A percentile compares a stretch with the other conserved stretches of the same genome.
These are phyloP conservation scores for Cephus cinctus DNA, from an alignment of 1,140 invertebrate species.

Conservation along the genomic window DNA sequence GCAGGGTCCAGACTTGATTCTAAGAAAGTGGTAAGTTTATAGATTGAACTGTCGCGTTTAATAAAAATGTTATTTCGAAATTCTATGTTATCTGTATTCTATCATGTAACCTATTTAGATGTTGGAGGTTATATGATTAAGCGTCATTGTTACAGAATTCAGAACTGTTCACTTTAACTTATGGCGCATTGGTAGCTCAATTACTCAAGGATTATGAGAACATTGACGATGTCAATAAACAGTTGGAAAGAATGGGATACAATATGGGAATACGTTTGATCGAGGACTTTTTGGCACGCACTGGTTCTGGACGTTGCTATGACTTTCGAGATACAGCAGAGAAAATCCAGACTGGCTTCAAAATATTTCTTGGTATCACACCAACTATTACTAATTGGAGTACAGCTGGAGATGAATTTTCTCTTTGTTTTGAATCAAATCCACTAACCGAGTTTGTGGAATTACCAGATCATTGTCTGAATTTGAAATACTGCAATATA, in stretches of 20 bases:
- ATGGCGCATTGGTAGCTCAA: conserved; percentile 95
- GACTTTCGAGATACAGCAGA: conserved; percentile 97
- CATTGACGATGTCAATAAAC: conserved; percentile 94
- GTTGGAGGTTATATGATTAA: background rate
- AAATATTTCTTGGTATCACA: conserved; percentile 89
- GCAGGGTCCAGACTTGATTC: conserved; percentile 61
- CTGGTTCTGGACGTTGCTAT: conserved; percentile 84
- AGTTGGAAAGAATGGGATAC: conserved; percentile 91
- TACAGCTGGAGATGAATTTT: conserved; percentile 93
- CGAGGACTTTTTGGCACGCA: conserved; percentile 95
- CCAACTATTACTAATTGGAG: conserved; percentile 94
- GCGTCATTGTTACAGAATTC: conserved; percentile 75
- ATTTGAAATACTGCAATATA: conserved; percentile 93
- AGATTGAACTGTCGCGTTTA: background rate
- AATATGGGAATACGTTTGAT: conserved; percentile 98
- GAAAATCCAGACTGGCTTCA: conserved; percentile 86
- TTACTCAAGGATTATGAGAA: conserved; percentile 97
- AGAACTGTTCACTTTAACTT: conserved; percentile 95
- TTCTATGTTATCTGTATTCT: background rate
- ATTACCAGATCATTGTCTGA: conserved; percentile 82
- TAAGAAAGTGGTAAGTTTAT: conserved; percentile 65
- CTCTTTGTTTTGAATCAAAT: conserved; percentile 91
- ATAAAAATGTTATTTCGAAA: background rate
- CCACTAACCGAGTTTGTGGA: conserved; percentile 99
- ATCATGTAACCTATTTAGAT: background rate